A percentile compares a stretch with the other conserved stretches of the same genome.
These are phyloP conservation scores for Diplogasteroides magnus DNA, from an alignment of 1,140 invertebrate species.

Conservation along the genomic window DNA sequence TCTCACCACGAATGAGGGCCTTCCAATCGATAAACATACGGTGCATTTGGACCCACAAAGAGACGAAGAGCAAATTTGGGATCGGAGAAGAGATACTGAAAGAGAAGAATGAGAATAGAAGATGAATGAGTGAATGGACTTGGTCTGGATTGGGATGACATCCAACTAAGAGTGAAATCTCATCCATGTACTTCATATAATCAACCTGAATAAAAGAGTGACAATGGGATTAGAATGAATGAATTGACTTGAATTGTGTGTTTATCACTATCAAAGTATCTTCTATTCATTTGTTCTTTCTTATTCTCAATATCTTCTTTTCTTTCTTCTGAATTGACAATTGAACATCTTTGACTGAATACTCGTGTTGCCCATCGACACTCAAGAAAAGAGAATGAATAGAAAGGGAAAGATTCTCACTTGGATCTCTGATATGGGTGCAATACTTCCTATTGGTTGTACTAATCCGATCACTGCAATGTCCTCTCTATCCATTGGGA, in stretches of 20 bases:
- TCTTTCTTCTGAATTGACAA: slow-evolving; percentile 54
- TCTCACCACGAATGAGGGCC: slow-evolving; percentile 57
- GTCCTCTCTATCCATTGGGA: slow-evolving; percentile 57
- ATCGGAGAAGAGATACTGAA: slow-evolving; percentile 34
- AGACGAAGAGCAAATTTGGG: slow-evolving; percentile 34
- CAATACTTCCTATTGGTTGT: slow-evolving; percentile 60
- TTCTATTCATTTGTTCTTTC: slow-evolving; percentile 39
- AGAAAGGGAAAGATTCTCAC: slow-evolving; percentile 35
- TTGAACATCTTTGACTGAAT: slow-evolving; percentile 30
- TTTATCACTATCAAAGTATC: slow-evolving; percentile 54
- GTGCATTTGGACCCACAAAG: slow-evolving; percentile 56
- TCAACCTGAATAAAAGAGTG: slow-evolving; percentile 51
- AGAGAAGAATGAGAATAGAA: slow-evolving; percentile 3
- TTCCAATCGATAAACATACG: slow-evolving; percentile 60
- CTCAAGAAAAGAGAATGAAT: slow-evolving; percentile 24
- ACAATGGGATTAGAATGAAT: neutral
- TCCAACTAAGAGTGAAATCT: slow-evolving; percentile 57
- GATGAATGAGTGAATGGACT: slow-evolving; percentile 23
- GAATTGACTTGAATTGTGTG: slow-evolving; percentile 57
- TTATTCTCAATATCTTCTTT: slow-evolving; percentile 56
- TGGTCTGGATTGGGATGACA: slow-evolving; percentile 56
- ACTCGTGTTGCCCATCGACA: slow-evolving; percentile 42
- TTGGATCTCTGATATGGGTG: slow-evolving; percentile 62
- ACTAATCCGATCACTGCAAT: slow-evolving; percentile 61
- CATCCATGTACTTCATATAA: slow-evolving; percentile 58